Evolutionary conservation across 1,140 invertebrate genomes (phyloP).

Genomic region (Drosophila lowei): DNA sequence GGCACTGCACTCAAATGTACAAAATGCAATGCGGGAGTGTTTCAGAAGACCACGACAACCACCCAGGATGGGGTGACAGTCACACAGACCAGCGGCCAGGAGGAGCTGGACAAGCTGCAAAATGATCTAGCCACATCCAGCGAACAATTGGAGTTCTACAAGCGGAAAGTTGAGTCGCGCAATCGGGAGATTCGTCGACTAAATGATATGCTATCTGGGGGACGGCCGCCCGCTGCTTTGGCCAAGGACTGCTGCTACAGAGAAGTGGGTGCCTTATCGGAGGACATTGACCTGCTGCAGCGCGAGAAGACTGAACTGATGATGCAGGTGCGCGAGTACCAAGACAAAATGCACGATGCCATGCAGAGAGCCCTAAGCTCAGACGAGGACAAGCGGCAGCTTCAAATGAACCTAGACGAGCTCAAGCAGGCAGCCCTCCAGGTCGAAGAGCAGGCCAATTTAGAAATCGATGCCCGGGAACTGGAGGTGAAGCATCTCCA

Average conservation of each 20-base stretch:
- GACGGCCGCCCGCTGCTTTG: constrained; percentile 84
- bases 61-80: constrained; percentile 50
- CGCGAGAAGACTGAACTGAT: constrained; percentile 85
- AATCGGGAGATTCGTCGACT: constrained; percentile 86
- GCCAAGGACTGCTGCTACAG: constrained; percentile 85
- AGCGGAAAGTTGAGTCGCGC: constrained; percentile 72
- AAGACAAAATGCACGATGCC: constrained; percentile 87
- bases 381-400: constrained; percentile 85
- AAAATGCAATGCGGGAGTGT: constrained; percentile 71
- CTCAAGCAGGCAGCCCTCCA: constrained; percentile 86
- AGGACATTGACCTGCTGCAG: constrained; percentile 84
- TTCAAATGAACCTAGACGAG: constrained; percentile 86
- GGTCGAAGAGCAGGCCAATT: constrained; percentile 85
- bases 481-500: constrained; percentile 53
- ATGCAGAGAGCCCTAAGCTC: constrained; percentile 86
- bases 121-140: constrained; percentile 52
- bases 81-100: constrained; percentile 42
- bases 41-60: constrained; percentile 51
- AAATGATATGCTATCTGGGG: constrained; percentile 85
- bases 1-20: constrained; percentile 58
- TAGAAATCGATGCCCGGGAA: constrained; percentile 72
- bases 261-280: constrained; percentile 80
- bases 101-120: constrained; percentile 67
- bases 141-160: constrained; percentile 71
- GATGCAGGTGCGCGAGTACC: constrained; percentile 85